Percentiles rank a stretch among this genome's conserved stretches.
Conservation (phyloP, 2,888 invertebrate species). For the Diploptera punctata region DNA sequence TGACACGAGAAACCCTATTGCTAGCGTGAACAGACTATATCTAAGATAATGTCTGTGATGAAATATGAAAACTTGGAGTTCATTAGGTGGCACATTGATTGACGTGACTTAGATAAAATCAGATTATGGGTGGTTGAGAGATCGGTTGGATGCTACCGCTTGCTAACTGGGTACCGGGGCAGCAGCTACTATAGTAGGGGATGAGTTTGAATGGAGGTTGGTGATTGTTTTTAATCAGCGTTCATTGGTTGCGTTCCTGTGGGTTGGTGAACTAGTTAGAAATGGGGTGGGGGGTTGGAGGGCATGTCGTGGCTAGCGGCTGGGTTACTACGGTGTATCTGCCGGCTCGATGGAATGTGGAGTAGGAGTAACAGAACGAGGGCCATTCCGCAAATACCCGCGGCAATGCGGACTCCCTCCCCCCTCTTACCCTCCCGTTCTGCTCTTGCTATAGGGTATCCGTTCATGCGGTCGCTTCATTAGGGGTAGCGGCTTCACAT, state of each 20-base stretch:
- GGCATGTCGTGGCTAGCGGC: slow-evolving; percentile 32
- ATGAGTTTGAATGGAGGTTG: slow-evolving; percentile 24
- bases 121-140: neutral
- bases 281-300: slow-evolving; percentile 26
- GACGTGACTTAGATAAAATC: neutral
- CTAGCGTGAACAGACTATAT: too few relatives aligned
- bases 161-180: slow-evolving; percentile 17
- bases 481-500: slow-evolving; percentile 21
- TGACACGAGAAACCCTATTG: too few relatives aligned
- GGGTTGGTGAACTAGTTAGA: slow-evolving; percentile 28
- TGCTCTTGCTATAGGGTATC: slow-evolving; percentile 11
- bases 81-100: neutral
- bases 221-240: slow-evolving; percentile 41
- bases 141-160: neutral
- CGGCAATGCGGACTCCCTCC: slow-evolving; percentile 28
- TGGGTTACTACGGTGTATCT: slow-evolving; percentile 28
- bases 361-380: slow-evolving; percentile 23
- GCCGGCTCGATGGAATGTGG: slow-evolving; percentile 28
- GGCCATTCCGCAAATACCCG: slow-evolving; percentile 38
- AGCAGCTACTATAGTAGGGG: neutral
- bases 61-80: too few relatives aligned
- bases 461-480: slow-evolving; percentile 15
- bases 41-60: too few relatives aligned
- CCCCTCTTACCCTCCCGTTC: neutral
- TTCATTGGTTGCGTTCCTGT: slow-evolving; percentile 36